Evolutionary conservation across 2,888 invertebrate species (phyloP).

Genomic region (Cheilosia scutellata): DNA sequence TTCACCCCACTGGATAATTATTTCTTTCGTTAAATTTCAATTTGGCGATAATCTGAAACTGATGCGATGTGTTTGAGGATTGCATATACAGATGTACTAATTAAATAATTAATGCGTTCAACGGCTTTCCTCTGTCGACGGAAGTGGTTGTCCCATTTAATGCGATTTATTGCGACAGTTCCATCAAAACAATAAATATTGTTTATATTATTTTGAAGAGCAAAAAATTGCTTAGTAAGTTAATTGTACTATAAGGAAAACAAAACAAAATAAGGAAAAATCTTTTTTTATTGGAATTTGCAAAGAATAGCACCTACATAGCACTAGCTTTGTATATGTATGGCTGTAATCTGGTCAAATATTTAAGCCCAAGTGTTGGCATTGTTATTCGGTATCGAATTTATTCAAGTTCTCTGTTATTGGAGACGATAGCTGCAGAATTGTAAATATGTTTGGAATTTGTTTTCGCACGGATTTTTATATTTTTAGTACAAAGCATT

Average conservation of each 20-base stretch:
- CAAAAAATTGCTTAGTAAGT: slow-evolving; percentile 41
- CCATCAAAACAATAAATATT: slow-evolving; percentile 4
- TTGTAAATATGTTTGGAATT: not conserved
- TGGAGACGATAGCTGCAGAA: slow-evolving; percentile 7
- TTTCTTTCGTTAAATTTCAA: slow-evolving; percentile 14
- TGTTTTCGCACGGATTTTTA: not conserved
- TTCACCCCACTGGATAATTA: not conserved
- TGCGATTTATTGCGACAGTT: slow-evolving; percentile 30
- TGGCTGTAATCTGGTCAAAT: slow-evolving; percentile 9
- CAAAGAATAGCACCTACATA: slow-evolving; percentile 11
- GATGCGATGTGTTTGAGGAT: slow-evolving; percentile 1
- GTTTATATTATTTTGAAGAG: not conserved
- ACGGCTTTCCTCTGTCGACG: slow-evolving; percentile 38
- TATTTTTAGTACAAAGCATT: not conserved
- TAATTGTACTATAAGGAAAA: slow-evolving; percentile 11
- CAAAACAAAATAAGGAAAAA: slow-evolving; percentile 31
- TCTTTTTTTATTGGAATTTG: slow-evolving; percentile 48
- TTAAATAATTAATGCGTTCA: slow-evolving; percentile 38
- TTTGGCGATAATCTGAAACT: not conserved
- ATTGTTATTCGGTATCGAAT: slow-evolving; percentile 55
- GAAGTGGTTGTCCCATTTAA: slow-evolving; percentile 57
- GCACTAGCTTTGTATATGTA: slow-evolving; percentile 6
- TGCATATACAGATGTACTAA: not conserved
- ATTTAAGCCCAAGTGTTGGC: slow-evolving; percentile 54
- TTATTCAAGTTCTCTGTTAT: slow-evolving; percentile 45